These are phyloP conservation scores for Chaunax sp. DNA, from an alignment of 2,797 vertebrate genomes.

Conservation along the genomic window DNA sequence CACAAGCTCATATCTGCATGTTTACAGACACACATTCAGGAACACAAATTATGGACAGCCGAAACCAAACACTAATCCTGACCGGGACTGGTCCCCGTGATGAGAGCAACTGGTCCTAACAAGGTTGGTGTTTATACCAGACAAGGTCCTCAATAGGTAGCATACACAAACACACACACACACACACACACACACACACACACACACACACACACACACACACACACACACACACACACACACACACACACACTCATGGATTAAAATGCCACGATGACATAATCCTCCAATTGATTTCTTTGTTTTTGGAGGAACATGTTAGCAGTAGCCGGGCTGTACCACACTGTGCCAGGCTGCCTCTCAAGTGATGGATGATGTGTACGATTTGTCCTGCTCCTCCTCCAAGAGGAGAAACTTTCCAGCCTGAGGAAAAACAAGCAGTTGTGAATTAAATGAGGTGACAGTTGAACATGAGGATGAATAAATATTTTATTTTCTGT, in stretches of 20 bases:
- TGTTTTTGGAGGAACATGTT: slow-evolving; percentile 33
- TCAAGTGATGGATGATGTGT: slow-evolving; percentile 12
- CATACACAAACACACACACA: neutral
- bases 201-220: slow-evolving; percentile 14
- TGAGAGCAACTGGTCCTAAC: neutral
- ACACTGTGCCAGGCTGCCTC: slow-evolving; percentile 32
- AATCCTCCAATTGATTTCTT: slow-evolving; percentile 52
- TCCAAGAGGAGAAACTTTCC: slow-evolving; percentile 14
- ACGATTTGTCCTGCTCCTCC: slow-evolving; percentile 9
- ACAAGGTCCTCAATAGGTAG: neutral
- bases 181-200: slow-evolving; percentile 8
- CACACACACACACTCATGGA: slow-evolving; percentile 20
- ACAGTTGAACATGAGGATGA: neutral
- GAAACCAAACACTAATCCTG: too few relatives aligned
- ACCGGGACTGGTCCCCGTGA: too few relatives aligned
- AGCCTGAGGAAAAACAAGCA: slow-evolving; percentile 3
- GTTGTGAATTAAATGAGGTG: neutral
- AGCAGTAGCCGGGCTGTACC: slow-evolving; percentile 19
- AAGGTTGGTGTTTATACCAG: neutral
- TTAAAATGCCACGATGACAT: slow-evolving; percentile 60
- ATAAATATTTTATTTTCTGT: neutral
- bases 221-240: slow-evolving; percentile 9
- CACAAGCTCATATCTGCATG: too few relatives aligned
- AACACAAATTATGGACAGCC: too few relatives aligned
- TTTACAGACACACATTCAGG: too few relatives aligned